A percentile compares a stretch with the other conserved stretches of the same genome.
These are phyloP conservation scores for Nothoprocta perdicaria DNA, from an alignment of 2,113 vertebrate species.

Conservation along the genomic window DNA sequence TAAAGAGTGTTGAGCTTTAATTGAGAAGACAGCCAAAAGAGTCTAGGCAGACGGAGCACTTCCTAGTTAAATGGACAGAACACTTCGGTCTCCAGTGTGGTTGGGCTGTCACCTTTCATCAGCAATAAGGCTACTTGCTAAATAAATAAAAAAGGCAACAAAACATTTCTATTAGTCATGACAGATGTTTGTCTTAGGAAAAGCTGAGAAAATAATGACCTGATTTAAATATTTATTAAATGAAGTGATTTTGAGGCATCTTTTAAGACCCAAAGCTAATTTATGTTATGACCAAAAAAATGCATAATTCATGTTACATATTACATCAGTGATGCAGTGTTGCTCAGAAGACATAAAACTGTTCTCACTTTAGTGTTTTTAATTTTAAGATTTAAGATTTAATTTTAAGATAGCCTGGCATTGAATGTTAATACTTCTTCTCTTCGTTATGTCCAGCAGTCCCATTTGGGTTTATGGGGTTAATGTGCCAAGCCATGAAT, in stretches of 20 bases:
- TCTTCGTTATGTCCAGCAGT: neutral
- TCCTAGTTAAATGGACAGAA: neutral
- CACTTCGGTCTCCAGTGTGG: neutral
- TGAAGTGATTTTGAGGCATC: constrained; percentile 7
- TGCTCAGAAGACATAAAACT: constrained; percentile 35
- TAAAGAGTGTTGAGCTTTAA: neutral
- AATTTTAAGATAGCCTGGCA: neutral
- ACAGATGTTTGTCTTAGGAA: neutral
- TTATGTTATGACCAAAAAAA: neutral
- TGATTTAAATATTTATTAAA: constrained; percentile 32
- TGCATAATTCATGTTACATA: constrained; percentile 9
- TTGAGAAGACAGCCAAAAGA: neutral
- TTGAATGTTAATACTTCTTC: neutral
- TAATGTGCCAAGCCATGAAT: neutral
- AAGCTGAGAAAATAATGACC: constrained; percentile 2
- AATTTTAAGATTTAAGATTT: neutral
- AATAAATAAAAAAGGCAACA: constrained; percentile 22
- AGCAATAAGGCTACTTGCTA: constrained; percentile 12
- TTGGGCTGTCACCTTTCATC: neutral
- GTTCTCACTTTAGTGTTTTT: neutral
- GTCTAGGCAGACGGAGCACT: neutral
- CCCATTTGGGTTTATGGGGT: constrained; percentile 2
- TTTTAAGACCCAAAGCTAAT: constrained; percentile 25
- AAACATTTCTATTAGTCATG: constrained; percentile 17
- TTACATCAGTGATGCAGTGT: neutral